Evolutionary conservation across 2,797 vertebrate genomes (phyloP), one percentile per base, ranked within the genome.

Genomic region (Artibeus lituratus): DNA sequence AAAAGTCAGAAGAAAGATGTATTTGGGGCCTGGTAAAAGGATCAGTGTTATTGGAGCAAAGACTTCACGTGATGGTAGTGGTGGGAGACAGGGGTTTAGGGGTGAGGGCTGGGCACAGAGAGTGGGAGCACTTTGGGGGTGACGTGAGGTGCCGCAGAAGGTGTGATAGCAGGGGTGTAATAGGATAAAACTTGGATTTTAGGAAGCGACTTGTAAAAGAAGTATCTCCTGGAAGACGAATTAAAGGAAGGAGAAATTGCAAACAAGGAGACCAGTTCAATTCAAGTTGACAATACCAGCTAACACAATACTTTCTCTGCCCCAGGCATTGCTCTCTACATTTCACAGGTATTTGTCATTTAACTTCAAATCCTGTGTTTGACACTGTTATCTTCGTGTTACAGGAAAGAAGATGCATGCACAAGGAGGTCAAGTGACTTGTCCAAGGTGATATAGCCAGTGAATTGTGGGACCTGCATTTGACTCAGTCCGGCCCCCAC

Each of bases 141-240:
- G 55, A 39, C 18, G 1, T 35, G 44, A 55, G 10, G 22, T 87
- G 47, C 29, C 59, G 49, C 15, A 21, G 81, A 32, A 77, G 32
- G 16, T 82, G 83, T 94, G 74, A 89, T 0, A 95, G 35, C 10
- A 39, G 87, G 51, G 62, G 73, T 51, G 24, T 73, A 51, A 53
- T 80, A 47, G 62, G 51, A 62, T 93, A 22, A 69, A 91, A 70
- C 44, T 88, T 95, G 76, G 39, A 76, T 80, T 89, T 97, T 55
- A 59, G 65, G 72, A 69, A 89, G 4, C 35, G 67, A 94, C 47
- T 90, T 87, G 47, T 72, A 42, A 83, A 91, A 78, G 24, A 87
- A 72, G 10, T 26, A 10, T 82, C 53, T 69, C 32, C 53, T 37
- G 16, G 65, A 80, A 35, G 44, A 51, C 77, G 90, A 72, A 72